phyloP scores from a whole-genome alignment of 2,888 invertebrate species.

The Habrosyne pyritoides region DNA sequence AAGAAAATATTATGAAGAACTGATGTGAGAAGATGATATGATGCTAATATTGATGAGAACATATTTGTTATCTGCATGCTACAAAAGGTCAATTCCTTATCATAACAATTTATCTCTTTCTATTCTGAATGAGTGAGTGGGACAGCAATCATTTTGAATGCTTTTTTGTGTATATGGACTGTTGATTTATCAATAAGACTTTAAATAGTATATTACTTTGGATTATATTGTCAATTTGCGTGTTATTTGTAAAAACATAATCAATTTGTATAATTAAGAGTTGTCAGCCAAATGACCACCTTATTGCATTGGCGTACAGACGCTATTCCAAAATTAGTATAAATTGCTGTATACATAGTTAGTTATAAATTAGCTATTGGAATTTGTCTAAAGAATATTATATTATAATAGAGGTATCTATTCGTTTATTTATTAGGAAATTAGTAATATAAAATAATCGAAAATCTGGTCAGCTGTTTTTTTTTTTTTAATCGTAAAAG shows the following conservation, averaged over 20 bases:
- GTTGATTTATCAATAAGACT: not conserved
- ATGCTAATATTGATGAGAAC: too few relatives aligned
- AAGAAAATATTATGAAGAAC: not conserved
- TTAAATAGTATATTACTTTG: too few relatives aligned
- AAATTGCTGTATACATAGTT: not conserved
- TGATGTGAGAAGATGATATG: too few relatives aligned
- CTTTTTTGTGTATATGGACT: not conserved
- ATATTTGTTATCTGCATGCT: not conserved
- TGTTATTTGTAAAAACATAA: not conserved
- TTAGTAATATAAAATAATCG: not conserved
- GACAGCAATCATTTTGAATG: not conserved
- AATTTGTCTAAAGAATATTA: too few relatives aligned
- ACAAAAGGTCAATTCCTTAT: not conserved
- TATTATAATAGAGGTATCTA: too few relatives aligned
- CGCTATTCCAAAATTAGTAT: not conserved
- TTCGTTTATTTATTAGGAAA: too few relatives aligned
- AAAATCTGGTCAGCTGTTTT: not conserved
- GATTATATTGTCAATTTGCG: not conserved
- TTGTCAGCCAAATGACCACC: not conserved
- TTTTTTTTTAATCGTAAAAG: too few relatives aligned
- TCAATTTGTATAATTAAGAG: too few relatives aligned
- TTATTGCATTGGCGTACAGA: not conserved
- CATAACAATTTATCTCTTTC: not conserved
- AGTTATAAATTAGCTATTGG: not conserved
- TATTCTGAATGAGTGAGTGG: not conserved